These are phyloP conservation scores for Erebia aethiops DNA, from an alignment of 2,888 invertebrate species.

Conservation along the genomic window DNA sequence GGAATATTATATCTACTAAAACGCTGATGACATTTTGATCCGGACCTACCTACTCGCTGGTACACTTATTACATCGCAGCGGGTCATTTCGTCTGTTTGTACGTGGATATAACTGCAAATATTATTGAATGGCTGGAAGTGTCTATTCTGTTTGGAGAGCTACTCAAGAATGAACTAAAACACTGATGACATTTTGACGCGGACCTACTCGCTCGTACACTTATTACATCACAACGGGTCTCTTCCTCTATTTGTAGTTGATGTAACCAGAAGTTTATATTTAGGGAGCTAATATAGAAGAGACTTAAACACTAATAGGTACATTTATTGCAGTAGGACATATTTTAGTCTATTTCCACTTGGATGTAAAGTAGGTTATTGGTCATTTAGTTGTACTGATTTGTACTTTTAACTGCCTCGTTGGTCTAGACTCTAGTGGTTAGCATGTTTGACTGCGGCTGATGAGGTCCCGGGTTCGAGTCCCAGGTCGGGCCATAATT, in stretches of 20 bases:
- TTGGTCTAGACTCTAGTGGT: no score
- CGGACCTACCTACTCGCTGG: not conserved
- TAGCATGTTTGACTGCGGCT: no score
- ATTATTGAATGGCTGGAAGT: slow-evolving; percentile 45
- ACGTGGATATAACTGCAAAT: slow-evolving; percentile 39
- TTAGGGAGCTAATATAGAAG: slow-evolving; percentile 54
- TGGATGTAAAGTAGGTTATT: slow-evolving; percentile 32
- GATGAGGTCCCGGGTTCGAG: no score
- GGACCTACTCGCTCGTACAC: no score
- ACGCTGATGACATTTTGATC: not conserved
- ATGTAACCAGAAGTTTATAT: slow-evolving; percentile 31
- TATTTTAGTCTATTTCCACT: no score
- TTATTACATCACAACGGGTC: slow-evolving; percentile 50
- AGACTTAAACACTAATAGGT: no score
- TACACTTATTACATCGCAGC: slow-evolving; percentile 62
- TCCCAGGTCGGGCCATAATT: no score
- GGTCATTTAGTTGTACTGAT: no score
- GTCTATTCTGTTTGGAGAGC: slow-evolving; percentile 15
- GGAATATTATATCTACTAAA: no score
- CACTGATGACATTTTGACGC: not conserved
- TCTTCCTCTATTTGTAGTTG: slow-evolving; percentile 38
- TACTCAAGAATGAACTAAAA: slow-evolving; percentile 4
- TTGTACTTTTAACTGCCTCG: no score
- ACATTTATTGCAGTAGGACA: no score
- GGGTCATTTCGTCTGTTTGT: slow-evolving; percentile 62